A percentile compares a stretch with the other conserved stretches of the same genome.
phyloP scores from a whole-genome alignment of 2,888 invertebrate species.

The Thera obeliscata region DNA sequence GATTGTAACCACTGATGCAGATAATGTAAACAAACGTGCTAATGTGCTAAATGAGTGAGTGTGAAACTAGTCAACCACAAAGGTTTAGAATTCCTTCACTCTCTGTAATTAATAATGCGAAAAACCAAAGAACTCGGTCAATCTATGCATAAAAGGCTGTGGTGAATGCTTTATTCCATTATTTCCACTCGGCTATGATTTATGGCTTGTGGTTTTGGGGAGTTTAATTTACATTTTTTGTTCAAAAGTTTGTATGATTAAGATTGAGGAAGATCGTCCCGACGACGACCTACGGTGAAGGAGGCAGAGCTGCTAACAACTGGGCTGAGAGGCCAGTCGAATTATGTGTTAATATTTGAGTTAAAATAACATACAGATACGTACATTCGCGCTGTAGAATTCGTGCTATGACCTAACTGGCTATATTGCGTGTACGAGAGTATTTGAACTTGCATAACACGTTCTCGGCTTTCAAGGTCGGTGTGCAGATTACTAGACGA shows the following conservation, averaged over 20 bases:
- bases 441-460: slow-evolving; percentile 19
- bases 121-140: neutral
- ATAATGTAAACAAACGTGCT: slow-evolving; percentile 31
- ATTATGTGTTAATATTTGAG: neutral
- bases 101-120: neutral
- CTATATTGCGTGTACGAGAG: slow-evolving; percentile 16
- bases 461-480: slow-evolving; percentile 23
- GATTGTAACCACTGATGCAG: slow-evolving; percentile 25
- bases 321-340: too few relatives aligned
- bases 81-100: slow-evolving; percentile 2
- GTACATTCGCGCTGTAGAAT: slow-evolving; percentile 5
- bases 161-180: slow-evolving; percentile 5
- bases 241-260: too few relatives aligned
- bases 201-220: slow-evolving; percentile 7
- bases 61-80: slow-evolving; percentile 28
- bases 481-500: slow-evolving; percentile 9
- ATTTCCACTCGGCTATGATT: slow-evolving; percentile 6
- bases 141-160: slow-evolving; percentile 4
- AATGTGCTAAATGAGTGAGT: slow-evolving; percentile 30
- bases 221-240: neutral
- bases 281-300: too few relatives aligned
- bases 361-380: slow-evolving; percentile 4
- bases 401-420: slow-evolving; percentile 21
- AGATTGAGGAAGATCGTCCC: too few relatives aligned
- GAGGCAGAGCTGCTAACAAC: too few relatives aligned